phyloP scores from a whole-genome alignment of 1,140 invertebrate genomes.

The Argopecten irradians region DNA sequence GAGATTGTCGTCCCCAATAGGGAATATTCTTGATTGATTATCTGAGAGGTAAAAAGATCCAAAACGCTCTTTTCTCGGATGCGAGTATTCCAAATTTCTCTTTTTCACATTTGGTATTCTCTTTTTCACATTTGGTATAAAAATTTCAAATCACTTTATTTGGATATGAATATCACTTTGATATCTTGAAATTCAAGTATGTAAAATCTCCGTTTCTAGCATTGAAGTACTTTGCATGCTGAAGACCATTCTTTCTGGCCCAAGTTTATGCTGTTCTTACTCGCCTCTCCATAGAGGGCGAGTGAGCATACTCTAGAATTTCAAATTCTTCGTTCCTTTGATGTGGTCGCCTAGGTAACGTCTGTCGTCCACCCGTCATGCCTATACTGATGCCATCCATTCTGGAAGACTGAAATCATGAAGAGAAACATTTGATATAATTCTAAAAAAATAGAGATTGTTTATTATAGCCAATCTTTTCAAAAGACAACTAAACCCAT shows the following conservation, averaged over 20 bases:
- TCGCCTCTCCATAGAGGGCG: slow-evolving; percentile 44
- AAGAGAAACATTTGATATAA: slow-evolving; percentile 25
- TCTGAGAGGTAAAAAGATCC: no score
- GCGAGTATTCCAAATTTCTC: not conserved
- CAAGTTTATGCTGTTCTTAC: slow-evolving; percentile 34
- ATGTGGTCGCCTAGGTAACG: slow-evolving; percentile 30
- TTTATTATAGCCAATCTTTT: not conserved
- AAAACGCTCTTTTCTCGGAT: not conserved
- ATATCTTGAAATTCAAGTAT: not conserved
- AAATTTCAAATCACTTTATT: not conserved
- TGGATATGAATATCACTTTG: not conserved
- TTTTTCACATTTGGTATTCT: not conserved
- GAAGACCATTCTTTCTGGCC: no score
- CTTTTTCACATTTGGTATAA: not conserved
- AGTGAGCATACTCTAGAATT: slow-evolving; percentile 49
- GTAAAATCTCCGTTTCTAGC: not conserved
- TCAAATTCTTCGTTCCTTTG: slow-evolving; percentile 37
- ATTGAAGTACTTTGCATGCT: not conserved
- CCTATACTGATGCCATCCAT: slow-evolving; percentile 48
- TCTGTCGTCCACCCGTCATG: not conserved
- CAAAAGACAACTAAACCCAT: not conserved
- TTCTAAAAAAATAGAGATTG: not conserved
- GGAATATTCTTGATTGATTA: no score
- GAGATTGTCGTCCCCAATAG: no score
- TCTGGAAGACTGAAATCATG: slow-evolving; percentile 43